phyloP scores from a whole-genome alignment of 1,140 invertebrate species.

The Formica exsecta region DNA sequence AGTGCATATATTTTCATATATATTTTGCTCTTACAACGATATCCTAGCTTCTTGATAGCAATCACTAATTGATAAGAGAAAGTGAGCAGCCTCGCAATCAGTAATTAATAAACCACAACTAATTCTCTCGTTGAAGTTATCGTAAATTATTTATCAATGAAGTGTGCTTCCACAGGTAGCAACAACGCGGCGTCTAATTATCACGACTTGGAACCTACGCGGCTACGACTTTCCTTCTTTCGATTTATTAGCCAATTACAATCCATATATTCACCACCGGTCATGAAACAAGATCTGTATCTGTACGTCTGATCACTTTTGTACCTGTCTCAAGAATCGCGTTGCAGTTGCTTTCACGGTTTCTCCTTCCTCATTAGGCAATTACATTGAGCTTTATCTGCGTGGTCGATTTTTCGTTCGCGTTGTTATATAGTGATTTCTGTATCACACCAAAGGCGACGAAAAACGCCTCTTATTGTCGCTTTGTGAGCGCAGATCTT shows the following conservation, averaged over 20 bases:
- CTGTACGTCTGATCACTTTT: conserved; percentile 25
- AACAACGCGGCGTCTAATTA: conserved; percentile 48
- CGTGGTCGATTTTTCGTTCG: conserved; percentile 39
- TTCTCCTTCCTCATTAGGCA: conserved; percentile 49
- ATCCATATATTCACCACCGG: conserved; percentile 55
- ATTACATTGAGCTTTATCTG: conserved; percentile 29
- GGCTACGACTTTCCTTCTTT: conserved; percentile 30
- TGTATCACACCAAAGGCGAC: conserved; percentile 33
- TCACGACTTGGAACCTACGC: conserved; percentile 21
- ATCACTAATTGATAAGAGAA: conserved; percentile 14
- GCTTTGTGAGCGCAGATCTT: conserved; percentile 20
- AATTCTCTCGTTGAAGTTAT: conserved; percentile 44
- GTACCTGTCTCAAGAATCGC: conserved; percentile 43
- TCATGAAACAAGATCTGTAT: conserved; percentile 46
- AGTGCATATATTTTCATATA: conserved; percentile 1
- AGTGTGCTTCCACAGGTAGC: conserved; percentile 1
- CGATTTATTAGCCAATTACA: conserved; percentile 63
- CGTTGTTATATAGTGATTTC: background rate
- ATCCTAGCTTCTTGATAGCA: background rate
- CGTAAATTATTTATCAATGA: conserved; percentile 52
- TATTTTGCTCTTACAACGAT: background rate
- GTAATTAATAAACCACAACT: conserved; percentile 56
- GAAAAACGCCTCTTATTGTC: conserved; percentile 29
- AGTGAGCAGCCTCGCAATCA: background rate
- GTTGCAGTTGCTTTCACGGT: conserved; percentile 35